Evolutionary conservation across 2,797 vertebrate species (phyloP), one percentile per base, ranked within the genome.

Genomic region (Phrynocephalus vlangalii): DNA sequence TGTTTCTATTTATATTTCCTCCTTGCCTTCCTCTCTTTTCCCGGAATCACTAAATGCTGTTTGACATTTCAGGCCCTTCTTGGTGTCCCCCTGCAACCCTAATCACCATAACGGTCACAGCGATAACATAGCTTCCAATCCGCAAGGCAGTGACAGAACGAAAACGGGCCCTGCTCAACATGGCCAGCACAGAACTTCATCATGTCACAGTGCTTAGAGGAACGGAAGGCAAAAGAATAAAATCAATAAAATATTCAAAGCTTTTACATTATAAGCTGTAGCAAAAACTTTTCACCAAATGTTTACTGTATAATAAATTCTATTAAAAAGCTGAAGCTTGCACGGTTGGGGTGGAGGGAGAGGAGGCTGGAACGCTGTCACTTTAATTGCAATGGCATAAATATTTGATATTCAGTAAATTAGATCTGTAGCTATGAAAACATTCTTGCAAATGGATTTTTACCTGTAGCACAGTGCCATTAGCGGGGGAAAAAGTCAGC

Each of bases 331-430:
- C 92, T 89, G 1, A 0, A 82, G 92, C 91, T 94, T 83, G 91
- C 91, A 84, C 7, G 68, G 85, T 87, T 87, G 90, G 86, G 91
- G 94, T 94, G 89, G 92, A 91, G 90, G 79, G 80, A 52, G 89
- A 88, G 86, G 85, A 89, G 92, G 91, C 71, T 90, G 84, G 94
- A 97, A 97, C 92, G 88, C 95, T 97, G 96, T 97, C 96, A 96
- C 96, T 98, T 96, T 98, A 98, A 98, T 98, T 97, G 97, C 97
- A 95, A 95, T 95, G 96, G 96, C 97, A 97, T 98, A 98, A 98
- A 98, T 98, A 98, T 98, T 98, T 98, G 96, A 98, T 98, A 98
- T 97, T 97, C 97, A 97, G 96, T 97, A 97, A 98, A 98, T 98
- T 98, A 98, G 97, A 98, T 99, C 97, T 97, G 97, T 96, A 95